These are phyloP conservation scores for Ormyrus rosae DNA, from an alignment of 2,888 invertebrate species.

Conservation along the genomic window DNA sequence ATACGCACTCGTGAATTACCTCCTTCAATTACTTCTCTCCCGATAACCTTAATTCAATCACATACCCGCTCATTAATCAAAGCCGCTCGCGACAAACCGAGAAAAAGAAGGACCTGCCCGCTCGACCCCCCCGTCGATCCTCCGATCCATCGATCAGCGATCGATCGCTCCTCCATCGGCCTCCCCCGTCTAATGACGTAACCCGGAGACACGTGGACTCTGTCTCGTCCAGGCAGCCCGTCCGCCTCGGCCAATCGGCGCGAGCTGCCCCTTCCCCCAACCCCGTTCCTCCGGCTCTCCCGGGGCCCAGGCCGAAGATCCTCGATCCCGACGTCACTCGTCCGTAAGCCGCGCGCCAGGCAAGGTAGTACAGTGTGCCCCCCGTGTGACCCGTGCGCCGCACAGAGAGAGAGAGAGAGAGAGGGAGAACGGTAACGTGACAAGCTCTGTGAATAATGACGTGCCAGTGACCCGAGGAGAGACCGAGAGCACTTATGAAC, in stretches of 20 bases:
- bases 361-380: not conserved
- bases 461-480: not conserved
- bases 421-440: no score
- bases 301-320: not conserved
- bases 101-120: no score
- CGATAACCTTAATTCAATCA: no score
- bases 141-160: not conserved
- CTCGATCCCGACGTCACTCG: slow-evolving; percentile 32
- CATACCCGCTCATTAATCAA: no score
- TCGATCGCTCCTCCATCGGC: not conserved
- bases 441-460: no score
- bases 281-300: not conserved
- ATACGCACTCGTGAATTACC: no score
- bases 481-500: slow-evolving; percentile 67
- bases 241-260: slow-evolving; percentile 3
- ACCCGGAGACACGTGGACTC: slow-evolving; percentile 2
- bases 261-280: not conserved
- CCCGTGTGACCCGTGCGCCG: no score
- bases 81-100: no score
- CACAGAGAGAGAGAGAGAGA: no score
- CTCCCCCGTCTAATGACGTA: slow-evolving; percentile 4
- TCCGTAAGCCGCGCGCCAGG: slow-evolving; percentile 29
- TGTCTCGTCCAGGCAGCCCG: not conserved
- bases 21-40: no score
- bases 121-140: no score